Evolutionary conservation across 92 coral and sea anemone genomes (phyloP).

Genomic region (Palythoa grandis): DNA sequence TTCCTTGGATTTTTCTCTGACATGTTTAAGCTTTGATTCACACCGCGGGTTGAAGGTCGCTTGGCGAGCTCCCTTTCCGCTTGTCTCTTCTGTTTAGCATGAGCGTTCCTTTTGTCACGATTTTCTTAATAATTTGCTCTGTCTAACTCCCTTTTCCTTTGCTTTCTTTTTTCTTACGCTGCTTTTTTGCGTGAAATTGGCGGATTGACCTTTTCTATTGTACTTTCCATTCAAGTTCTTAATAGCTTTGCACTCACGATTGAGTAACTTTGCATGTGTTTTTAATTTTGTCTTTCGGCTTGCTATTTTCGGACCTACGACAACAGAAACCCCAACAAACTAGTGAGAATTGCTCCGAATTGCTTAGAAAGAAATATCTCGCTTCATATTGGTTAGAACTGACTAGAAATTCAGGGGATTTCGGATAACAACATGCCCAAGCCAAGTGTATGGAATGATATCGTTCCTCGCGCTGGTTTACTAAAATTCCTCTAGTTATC

Average conservation of each 20-base stretch:
- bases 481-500: constrained; percentile 23
- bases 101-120: constrained; percentile 8
- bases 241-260: background rate
- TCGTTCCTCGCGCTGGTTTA: constrained; percentile 28
- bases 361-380: constrained; percentile 16
- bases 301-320: constrained; percentile 4
- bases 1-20: constrained; percentile 19
- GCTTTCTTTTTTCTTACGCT: background rate
- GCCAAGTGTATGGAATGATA: constrained; percentile 45
- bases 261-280: constrained; percentile 2
- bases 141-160: constrained; percentile 20
- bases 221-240: background rate
- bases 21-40: constrained; percentile 19
- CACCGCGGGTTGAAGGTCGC: constrained; percentile 22
- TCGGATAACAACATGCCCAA: too few species aligned
- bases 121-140: constrained; percentile 14
- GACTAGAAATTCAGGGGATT: constrained; percentile 35
- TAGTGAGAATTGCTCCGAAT: constrained; percentile 1
- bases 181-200: background rate
- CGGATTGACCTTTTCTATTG: background rate
- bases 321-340: background rate
- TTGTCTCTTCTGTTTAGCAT: constrained; percentile 18
- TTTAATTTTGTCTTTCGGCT: background rate
- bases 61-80: constrained; percentile 17
- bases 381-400: constrained; percentile 25